phyloP scores from a whole-genome alignment of 1,140 invertebrate species.

The Aradophagus sp. region DNA sequence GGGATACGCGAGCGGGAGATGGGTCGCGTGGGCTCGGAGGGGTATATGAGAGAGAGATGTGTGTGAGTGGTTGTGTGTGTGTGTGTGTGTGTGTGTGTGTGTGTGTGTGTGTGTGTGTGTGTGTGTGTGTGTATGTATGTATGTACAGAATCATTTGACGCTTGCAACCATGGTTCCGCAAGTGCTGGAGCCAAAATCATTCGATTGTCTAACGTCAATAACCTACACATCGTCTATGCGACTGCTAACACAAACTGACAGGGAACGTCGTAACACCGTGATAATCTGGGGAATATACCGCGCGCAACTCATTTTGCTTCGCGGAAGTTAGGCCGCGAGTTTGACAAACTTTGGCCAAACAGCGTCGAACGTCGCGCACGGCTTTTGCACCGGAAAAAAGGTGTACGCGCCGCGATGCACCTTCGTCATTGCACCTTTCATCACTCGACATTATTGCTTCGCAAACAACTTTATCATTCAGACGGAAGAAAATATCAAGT shows the following conservation, averaged over 20 bases:
- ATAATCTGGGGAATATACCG: slow-evolving; percentile 64
- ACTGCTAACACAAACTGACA: slow-evolving; percentile 70
- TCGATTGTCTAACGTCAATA: slow-evolving; percentile 65
- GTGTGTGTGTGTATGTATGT: slow-evolving; percentile 34
- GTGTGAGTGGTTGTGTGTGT: no score
- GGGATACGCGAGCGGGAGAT: no score
- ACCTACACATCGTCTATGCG: slow-evolving; percentile 69
- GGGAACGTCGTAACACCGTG: slow-evolving; percentile 63
- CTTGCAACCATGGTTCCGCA: slow-evolving; percentile 50
- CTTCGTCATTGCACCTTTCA: no score
- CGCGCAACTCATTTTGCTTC: slow-evolving; percentile 42
- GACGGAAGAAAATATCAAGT: no score
- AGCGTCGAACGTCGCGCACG: slow-evolving; percentile 11
- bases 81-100: slow-evolving; percentile 12
- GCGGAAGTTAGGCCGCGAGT: slow-evolving; percentile 28
- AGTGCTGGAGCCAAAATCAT: slow-evolving; percentile 58
- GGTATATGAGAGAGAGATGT: no score
- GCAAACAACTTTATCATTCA: no score
- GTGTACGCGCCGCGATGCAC: no score
- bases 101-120: slow-evolving; percentile 15
- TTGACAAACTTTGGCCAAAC: slow-evolving; percentile 35
- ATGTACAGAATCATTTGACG: slow-evolving; percentile 47
- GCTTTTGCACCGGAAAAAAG: slow-evolving; percentile 27
- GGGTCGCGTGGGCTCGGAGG: no score
- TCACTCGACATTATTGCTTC: no score